A percentile compares a stretch with the other conserved stretches of the same genome.
Evolutionary conservation across 2,888 invertebrate species (phyloP).

Genomic region (Phorcus lineatus): DNA sequence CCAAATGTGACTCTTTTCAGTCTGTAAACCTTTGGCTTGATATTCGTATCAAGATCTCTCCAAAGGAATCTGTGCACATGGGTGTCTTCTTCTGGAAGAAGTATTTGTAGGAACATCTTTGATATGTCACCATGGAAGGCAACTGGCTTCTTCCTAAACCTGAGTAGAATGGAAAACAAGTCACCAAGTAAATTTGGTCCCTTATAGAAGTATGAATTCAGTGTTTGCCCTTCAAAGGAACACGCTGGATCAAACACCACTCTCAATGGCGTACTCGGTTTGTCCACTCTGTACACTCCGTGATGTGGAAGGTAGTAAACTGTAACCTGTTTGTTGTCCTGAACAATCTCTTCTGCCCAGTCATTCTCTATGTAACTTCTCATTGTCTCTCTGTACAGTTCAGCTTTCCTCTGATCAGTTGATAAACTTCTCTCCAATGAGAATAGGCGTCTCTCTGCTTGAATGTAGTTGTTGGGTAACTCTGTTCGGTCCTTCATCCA

Average conservation of each 20-base stretch:
- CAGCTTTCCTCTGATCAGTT: conserved; percentile 2
- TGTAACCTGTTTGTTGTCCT: not conserved
- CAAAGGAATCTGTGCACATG: not conserved
- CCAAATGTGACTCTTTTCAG: not conserved
- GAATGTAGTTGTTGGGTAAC: conserved; percentile 25
- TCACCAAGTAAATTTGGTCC: conserved; percentile 27
- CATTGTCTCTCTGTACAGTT: conserved; percentile 7
- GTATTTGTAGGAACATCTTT: not conserved
- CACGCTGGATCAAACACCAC: conserved; percentile 28
- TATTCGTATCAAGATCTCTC: not conserved
- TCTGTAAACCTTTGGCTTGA: not conserved
- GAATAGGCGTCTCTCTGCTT: conserved; percentile 11
- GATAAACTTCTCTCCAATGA: conserved; percentile 26
- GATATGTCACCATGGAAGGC: not conserved
- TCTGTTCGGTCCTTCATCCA: conserved; percentile 24
- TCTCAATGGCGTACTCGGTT: conserved; percentile 26
- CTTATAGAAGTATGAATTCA: conserved; percentile 27
- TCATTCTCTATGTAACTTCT: conserved; percentile 22
- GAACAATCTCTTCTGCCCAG: conserved; percentile 3
- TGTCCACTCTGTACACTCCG: conserved; percentile 22
- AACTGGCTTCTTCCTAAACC: not conserved
- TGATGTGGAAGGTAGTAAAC: conserved; percentile 20
- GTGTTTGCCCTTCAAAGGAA: not conserved
- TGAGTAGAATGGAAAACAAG: conserved; percentile 17
- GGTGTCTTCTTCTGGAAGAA: not conserved